Conservation (phyloP, 2,888 invertebrate species). For the Lasioglossum villosulum region DNA sequence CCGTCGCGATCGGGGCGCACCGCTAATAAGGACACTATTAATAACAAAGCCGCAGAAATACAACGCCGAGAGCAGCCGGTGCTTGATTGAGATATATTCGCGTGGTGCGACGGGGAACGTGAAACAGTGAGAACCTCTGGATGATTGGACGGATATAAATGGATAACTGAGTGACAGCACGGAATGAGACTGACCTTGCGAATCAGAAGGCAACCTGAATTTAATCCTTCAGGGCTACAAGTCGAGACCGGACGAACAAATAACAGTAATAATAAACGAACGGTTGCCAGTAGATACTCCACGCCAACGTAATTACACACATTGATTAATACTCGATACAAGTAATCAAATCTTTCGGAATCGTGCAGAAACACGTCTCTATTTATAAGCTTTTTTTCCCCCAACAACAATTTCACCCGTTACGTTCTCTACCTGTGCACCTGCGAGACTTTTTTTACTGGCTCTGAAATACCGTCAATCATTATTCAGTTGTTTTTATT, state of each 20-base stretch:
- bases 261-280: conserved; percentile 73
- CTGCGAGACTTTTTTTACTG: background rate
- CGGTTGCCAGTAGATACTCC: conserved; percentile 34
- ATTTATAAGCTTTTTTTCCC: background rate
- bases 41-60: conserved; percentile 24
- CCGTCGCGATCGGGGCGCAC: background rate
- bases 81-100: conserved; percentile 38
- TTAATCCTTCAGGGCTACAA: conserved; percentile 77
- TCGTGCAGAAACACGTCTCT: conserved; percentile 2
- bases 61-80: background rate
- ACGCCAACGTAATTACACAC: conserved; percentile 50
- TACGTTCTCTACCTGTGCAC: background rate
- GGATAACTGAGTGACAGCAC: conserved; percentile 69
- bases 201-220: conserved; percentile 80
- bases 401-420: background rate
- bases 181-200: conserved; percentile 74
- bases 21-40: conserved; percentile 18
- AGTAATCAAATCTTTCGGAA: conserved; percentile 62
- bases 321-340: conserved; percentile 64
- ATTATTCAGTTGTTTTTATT: background rate
- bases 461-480: background rate
- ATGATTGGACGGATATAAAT: conserved; percentile 65
- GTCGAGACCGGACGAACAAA: conserved; percentile 78
- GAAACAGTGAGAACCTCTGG: conserved; percentile 58
- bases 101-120: background rate